These are phyloP conservation scores for Aporrectodea caliginosa DNA, from an alignment of 1,140 invertebrate genomes.

Conservation along the genomic window DNA sequence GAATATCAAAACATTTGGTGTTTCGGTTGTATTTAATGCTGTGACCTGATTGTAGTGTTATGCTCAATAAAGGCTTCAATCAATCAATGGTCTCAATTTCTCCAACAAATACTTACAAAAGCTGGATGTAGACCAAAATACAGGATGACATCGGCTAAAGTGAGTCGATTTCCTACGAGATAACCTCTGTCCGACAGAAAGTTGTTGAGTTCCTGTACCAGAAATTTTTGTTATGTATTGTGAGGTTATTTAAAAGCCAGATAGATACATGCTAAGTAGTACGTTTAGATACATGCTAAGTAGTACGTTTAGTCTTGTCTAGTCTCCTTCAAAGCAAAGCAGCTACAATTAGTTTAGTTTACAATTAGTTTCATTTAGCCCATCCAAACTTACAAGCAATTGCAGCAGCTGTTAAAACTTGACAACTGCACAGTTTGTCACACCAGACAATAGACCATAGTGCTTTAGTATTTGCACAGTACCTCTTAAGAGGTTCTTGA, in stretches of 20 bases:
- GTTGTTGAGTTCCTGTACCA: constrained; percentile 39
- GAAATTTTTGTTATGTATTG: background rate
- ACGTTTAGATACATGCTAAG: too few relatives aligned
- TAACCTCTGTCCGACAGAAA: constrained; percentile 42
- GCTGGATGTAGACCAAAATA: constrained; percentile 38
- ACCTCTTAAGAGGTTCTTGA: too few relatives aligned
- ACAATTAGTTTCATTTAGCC: background rate
- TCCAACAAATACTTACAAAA: constrained; percentile 35
- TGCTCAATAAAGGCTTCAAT: too few relatives aligned
- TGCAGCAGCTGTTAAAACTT: too few relatives aligned
- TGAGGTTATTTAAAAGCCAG: background rate
- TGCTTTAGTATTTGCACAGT: too few relatives aligned
- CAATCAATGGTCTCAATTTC: background rate
- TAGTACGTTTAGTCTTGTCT: too few relatives aligned
- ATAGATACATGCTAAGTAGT: too few relatives aligned
- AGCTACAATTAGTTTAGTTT: background rate
- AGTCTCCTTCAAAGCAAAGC: background rate
- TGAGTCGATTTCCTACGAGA: constrained; percentile 36
- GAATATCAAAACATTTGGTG: background rate
- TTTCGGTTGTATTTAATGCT: too few relatives aligned
- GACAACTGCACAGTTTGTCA: too few relatives aligned
- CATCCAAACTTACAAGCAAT: background rate
- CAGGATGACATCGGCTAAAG: constrained; percentile 39
- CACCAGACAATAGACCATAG: too few relatives aligned
- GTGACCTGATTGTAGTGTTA: too few relatives aligned